These are phyloP conservation scores for Laspeyria flexula DNA, from an alignment of 2,888 invertebrate genomes.

Conservation along the genomic window DNA sequence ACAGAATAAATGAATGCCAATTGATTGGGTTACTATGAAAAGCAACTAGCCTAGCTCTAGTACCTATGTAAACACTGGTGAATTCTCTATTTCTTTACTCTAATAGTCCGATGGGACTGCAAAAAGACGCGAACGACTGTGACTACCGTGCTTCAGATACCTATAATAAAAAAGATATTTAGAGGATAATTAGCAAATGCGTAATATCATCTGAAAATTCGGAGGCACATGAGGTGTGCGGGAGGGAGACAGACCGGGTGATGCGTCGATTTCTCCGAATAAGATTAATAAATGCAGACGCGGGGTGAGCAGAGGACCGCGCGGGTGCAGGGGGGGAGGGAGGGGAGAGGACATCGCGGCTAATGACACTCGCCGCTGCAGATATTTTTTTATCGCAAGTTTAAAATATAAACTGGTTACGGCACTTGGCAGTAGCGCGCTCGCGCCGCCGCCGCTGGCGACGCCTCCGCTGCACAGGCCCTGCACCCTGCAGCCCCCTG, in stretches of 20 bases:
- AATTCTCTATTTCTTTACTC: too few species aligned
- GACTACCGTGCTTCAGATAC: too few species aligned
- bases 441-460: slow-evolving; percentile 10
- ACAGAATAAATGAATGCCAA: too few species aligned
- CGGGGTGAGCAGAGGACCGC: slow-evolving; percentile 49
- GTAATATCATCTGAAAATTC: slow-evolving; percentile 20
- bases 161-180: too few species aligned
- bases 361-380: slow-evolving; percentile 82
- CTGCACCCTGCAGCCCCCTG: slow-evolving; percentile 38
- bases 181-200: background rate
- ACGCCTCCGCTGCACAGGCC: slow-evolving; percentile 33
- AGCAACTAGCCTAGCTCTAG: too few species aligned
- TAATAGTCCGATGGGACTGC: too few species aligned
- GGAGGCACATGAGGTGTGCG: slow-evolving; percentile 29
- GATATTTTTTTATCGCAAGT: slow-evolving; percentile 82
- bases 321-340: slow-evolving; percentile 42
- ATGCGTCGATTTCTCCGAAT: slow-evolving; percentile 83
- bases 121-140: too few species aligned
- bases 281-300: slow-evolving; percentile 82
- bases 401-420: slow-evolving; percentile 80
- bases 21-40: too few species aligned
- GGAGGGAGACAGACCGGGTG: slow-evolving; percentile 49
- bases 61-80: too few species aligned
- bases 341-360: slow-evolving; percentile 59
- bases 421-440: slow-evolving; percentile 34